Conservation (phyloP, 1,140 invertebrate species). For the Bombus superbus region DNA sequence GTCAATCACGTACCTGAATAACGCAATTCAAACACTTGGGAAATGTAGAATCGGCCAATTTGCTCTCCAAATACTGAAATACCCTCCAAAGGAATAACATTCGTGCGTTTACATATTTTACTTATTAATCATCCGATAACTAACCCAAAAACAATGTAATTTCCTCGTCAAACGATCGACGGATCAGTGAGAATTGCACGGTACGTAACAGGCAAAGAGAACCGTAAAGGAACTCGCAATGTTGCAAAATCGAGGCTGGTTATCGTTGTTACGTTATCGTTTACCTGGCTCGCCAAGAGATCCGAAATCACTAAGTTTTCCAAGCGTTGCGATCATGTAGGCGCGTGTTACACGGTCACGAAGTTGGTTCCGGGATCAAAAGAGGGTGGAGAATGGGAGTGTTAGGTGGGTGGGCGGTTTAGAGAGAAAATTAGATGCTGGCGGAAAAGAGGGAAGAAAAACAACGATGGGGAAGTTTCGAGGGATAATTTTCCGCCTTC, state of each 20-base stretch:
- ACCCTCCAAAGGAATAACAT: too few relatives aligned
- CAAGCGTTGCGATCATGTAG: slow-evolving; percentile 31
- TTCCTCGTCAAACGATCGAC: background rate
- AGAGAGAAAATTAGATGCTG: slow-evolving; percentile 33
- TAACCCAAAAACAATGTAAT: background rate
- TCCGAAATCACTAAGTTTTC: slow-evolving; percentile 28
- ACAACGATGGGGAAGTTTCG: slow-evolving; percentile 58
- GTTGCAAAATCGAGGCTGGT: background rate
- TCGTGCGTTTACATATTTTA: too few relatives aligned
- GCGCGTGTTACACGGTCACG: slow-evolving; percentile 23
- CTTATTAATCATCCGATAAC: background rate
- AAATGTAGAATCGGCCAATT: too few relatives aligned
- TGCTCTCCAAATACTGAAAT: too few relatives aligned
- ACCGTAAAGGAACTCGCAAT: background rate
- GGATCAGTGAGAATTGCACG: background rate
- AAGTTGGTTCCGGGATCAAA: background rate
- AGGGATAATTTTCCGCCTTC: slow-evolving; percentile 67
- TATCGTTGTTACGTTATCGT: background rate
- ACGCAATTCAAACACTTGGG: too few relatives aligned
- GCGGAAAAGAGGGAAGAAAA: slow-evolving; percentile 35
- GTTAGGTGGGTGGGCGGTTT: background rate
- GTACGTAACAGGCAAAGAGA: background rate
- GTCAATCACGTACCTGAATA: too few relatives aligned
- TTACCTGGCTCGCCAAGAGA: background rate
- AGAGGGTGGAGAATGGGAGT: background rate